Conservation (phyloP, 1,140 invertebrate genomes). For the Drosophila erecta region DNA sequence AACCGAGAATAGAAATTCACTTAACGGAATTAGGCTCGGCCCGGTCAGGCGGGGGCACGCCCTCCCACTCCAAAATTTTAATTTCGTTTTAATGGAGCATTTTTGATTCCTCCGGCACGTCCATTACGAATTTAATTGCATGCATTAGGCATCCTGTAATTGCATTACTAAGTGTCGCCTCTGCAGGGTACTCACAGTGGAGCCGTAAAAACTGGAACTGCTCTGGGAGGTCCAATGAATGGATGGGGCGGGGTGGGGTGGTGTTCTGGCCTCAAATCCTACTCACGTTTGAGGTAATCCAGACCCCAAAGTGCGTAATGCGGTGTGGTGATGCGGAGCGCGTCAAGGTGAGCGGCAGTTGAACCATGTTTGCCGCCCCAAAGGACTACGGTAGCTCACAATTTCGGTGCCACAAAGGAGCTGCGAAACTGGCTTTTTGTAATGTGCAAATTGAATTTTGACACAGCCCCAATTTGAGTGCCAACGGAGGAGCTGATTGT, state of each 20-base stretch:
- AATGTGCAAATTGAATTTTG: constrained; percentile 78
- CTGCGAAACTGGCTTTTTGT: constrained; percentile 26
- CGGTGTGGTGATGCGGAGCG: constrained; percentile 15
- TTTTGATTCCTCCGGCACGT: constrained; percentile 54
- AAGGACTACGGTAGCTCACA: constrained; percentile 21
- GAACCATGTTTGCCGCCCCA: constrained; percentile 18
- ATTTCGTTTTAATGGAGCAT: constrained; percentile 63
- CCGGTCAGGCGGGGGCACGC: neutral
- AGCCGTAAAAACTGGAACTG: neutral
- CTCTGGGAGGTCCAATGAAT: neutral
- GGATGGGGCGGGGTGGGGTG: neutral
- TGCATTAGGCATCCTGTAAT: constrained; percentile 71
- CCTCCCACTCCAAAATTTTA: constrained; percentile 41
- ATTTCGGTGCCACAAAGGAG: constrained; percentile 20
- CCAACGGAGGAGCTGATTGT: constrained; percentile 27
- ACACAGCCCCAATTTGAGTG: constrained; percentile 60
- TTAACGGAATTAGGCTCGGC: constrained; percentile 61
- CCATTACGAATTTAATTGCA: constrained; percentile 73
- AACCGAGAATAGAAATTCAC: constrained; percentile 65
- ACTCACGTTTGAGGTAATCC: constrained; percentile 25
- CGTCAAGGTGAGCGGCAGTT: constrained; percentile 31
- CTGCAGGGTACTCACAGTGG: neutral
- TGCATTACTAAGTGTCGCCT: constrained; percentile 56
- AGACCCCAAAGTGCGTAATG: constrained; percentile 19
- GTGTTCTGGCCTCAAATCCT: neutral